These are phyloP conservation scores for Microcaecilia unicolor DNA, from an alignment of 2,797 vertebrate species.

Conservation along the genomic window DNA sequence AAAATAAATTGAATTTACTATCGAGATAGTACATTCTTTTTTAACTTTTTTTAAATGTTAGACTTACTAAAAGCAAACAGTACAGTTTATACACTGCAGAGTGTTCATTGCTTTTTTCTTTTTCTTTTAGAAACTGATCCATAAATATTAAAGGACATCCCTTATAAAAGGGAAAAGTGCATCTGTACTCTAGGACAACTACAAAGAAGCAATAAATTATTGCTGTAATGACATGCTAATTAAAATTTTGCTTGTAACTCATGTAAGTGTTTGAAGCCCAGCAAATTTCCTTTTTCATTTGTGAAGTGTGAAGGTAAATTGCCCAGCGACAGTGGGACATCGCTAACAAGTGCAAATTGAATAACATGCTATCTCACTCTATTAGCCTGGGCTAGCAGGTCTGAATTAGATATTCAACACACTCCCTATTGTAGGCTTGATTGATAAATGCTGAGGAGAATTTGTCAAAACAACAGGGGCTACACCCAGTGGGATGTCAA, in stretches of 20 bases:
- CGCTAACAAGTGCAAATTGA: conserved; percentile 75
- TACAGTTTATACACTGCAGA: background rate
- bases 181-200: conserved; percentile 35
- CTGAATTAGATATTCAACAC: conserved; percentile 71
- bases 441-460: conserved; percentile 89
- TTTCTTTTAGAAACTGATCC: conserved; percentile 25
- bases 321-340: conserved; percentile 62
- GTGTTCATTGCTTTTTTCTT: conserved; percentile 7
- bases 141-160: conserved; percentile 33
- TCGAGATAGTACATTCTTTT: background rate
- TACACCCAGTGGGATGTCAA: conserved; percentile 83
- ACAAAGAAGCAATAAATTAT: conserved; percentile 87
- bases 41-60: background rate
- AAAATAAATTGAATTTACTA: too few relatives aligned
- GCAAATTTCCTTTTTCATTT: conserved; percentile 73
- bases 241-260: conserved; percentile 99
- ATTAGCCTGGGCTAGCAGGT: conserved; percentile 56
- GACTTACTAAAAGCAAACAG: background rate
- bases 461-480: conserved; percentile 89
- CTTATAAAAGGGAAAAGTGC: conserved; percentile 12
- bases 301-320: conserved; percentile 69
- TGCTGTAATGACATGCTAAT: conserved; percentile 87
- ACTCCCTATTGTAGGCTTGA: conserved; percentile 68
- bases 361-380: conserved; percentile 66
- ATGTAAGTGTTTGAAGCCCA: conserved; percentile 80